A percentile compares a stretch with the other conserved stretches of the same genome.
phyloP scores from a whole-genome alignment of 2,888 invertebrate species.

The Leptinotarsa haldemani region DNA sequence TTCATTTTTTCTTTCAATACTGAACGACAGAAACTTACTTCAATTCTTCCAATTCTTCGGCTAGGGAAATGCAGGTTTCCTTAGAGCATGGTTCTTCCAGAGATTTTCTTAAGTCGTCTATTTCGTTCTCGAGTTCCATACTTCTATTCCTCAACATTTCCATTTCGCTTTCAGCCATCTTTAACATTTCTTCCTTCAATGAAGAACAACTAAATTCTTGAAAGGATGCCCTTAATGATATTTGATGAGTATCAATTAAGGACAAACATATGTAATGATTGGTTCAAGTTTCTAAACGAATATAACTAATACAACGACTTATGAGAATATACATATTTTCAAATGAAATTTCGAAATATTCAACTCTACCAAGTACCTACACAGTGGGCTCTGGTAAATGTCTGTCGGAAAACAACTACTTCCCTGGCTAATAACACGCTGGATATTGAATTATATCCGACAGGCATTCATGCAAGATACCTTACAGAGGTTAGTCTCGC shows the following conservation, averaged over 20 bases:
- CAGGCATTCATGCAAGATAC: too few species aligned
- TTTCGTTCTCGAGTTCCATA: constrained; percentile 44
- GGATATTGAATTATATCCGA: too few species aligned
- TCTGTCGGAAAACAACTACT: too few species aligned
- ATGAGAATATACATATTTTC: too few species aligned
- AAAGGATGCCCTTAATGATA: not conserved
- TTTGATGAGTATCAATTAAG: not conserved
- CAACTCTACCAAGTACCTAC: too few species aligned
- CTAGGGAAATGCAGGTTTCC: constrained; percentile 43
- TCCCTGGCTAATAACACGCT: too few species aligned
- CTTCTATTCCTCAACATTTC: constrained; percentile 45
- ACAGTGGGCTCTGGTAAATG: too few species aligned
- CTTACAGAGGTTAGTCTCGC: too few species aligned
- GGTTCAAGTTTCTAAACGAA: not conserved
- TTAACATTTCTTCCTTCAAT: constrained; percentile 47
- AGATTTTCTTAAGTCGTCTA: constrained; percentile 42
- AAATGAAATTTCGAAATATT: too few species aligned
- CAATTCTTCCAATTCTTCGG: constrained; percentile 45
- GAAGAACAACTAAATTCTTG: constrained; percentile 18
- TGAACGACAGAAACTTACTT: constrained; percentile 35
- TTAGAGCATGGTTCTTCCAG: constrained; percentile 46
- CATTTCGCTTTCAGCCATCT: constrained; percentile 47
- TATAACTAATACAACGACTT: too few species aligned
- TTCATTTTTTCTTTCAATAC: not conserved
- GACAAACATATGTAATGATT: not conserved